A percentile compares a stretch with the other conserved stretches of the same genome.
Evolutionary conservation across 2,888 invertebrate species (phyloP).

Genomic region (Lepidonotus clava): DNA sequence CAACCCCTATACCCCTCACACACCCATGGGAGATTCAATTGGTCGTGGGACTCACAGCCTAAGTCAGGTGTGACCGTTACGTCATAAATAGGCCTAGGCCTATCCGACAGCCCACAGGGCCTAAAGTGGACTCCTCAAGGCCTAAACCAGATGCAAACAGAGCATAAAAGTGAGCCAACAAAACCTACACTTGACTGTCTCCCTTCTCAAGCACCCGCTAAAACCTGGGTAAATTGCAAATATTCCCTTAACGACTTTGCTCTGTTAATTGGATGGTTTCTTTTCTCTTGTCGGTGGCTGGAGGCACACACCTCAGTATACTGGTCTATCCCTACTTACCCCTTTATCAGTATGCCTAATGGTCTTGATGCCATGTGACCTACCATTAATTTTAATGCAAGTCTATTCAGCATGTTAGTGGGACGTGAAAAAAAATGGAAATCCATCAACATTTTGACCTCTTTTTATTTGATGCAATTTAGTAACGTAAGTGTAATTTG

Average conservation of each 20-base stretch:
- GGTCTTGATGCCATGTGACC: no score
- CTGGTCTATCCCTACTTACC: neutral
- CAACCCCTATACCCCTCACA: no score
- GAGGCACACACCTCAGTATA: neutral
- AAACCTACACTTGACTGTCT: neutral
- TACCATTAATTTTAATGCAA: no score
- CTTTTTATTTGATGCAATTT: no score
- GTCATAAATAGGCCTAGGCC: neutral
- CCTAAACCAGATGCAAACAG: neutral
- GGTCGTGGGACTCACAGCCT: neutral
- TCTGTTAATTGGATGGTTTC: neutral
- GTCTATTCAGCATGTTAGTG: no score
- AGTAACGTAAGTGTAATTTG: no score
- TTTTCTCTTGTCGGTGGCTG: neutral
- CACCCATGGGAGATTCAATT: no score
- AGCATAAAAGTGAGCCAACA: neutral
- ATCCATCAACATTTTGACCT: no score
- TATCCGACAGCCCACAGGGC: neutral
- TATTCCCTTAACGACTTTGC: neutral
- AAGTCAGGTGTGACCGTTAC: neutral
- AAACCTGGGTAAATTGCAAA: conserved; percentile 1
- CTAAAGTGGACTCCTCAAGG: neutral
- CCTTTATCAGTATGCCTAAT: no score
- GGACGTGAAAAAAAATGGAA: no score
- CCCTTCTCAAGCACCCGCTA: neutral